Evolutionary conservation across 2,888 invertebrate genomes (phyloP).

Genomic region (Linnaemya vulpina): DNA sequence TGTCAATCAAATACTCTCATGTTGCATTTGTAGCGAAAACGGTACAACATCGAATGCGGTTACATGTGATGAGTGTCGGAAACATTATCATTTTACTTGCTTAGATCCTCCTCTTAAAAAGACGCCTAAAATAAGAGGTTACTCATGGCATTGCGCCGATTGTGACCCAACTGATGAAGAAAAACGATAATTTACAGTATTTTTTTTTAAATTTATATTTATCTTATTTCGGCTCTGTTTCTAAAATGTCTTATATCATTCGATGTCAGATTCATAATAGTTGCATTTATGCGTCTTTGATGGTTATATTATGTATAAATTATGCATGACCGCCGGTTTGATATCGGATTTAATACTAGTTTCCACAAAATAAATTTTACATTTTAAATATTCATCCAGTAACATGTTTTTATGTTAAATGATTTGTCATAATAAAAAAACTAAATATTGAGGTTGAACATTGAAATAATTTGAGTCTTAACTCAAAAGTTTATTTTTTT

Average conservation of each 20-base stretch:
- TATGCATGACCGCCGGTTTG: constrained; percentile 68
- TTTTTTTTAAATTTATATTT: constrained; percentile 32
- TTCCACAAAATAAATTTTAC: constrained; percentile 69
- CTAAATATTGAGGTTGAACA: constrained; percentile 41
- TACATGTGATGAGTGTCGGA: constrained; percentile 95
- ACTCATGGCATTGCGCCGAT: constrained; percentile 97
- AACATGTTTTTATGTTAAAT: constrained; percentile 51
- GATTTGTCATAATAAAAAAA: constrained; percentile 43
- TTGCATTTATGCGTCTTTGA: constrained; percentile 51
- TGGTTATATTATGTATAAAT: constrained; percentile 46
- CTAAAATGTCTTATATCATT: constrained; percentile 51
- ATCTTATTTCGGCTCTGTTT: constrained; percentile 29
- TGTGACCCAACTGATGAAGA: constrained; percentile 92
- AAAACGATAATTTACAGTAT: constrained; percentile 73
- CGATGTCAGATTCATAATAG: constrained; percentile 51
- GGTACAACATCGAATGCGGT: constrained; percentile 80
- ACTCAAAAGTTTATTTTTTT: too few species aligned
- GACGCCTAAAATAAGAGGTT: constrained; percentile 95
- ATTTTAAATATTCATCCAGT: constrained; percentile 60
- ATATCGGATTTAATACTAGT: constrained; percentile 68
- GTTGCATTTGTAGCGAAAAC: constrained; percentile 78
- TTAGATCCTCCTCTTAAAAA: constrained; percentile 96
- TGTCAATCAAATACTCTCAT: constrained; percentile 72
- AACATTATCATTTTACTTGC: constrained; percentile 96
- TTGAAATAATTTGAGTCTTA: background rate